Conservation (phyloP, 2,113 vertebrate genomes). For the Pimephales promelas region DNA sequence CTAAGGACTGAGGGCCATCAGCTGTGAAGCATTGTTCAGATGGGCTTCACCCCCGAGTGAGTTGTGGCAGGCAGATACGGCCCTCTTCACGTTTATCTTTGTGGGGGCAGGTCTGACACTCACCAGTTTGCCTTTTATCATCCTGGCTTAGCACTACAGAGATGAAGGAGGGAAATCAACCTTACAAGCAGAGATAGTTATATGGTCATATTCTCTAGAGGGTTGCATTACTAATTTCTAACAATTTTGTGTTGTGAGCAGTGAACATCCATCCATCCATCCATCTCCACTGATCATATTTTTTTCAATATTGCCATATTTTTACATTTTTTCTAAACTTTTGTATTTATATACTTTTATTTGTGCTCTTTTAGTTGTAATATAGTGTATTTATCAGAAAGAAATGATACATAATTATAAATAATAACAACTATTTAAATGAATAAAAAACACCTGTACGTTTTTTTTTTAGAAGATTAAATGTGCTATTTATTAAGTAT, state of each 20-base stretch:
- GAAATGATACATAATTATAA: too few relatives aligned
- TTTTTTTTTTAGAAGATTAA: too few relatives aligned
- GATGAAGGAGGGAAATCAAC: background rate
- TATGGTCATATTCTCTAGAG: background rate
- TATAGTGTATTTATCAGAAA: background rate
- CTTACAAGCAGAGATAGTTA: background rate
- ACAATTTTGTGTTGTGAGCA: background rate
- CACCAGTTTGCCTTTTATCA: slow-evolving; percentile 14
- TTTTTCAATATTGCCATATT: too few relatives aligned
- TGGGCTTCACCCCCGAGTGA: slow-evolving; percentile 13
- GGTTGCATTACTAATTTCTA: background rate
- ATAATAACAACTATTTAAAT: too few relatives aligned
- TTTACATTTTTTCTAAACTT: background rate
- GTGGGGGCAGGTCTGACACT: slow-evolving; percentile 13
- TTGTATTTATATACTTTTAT: background rate
- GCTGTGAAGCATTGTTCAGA: slow-evolving; percentile 41
- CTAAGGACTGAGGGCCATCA: slow-evolving; percentile 42
- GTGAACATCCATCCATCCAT: background rate
- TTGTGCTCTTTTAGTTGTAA: background rate
- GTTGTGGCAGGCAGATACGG: background rate
- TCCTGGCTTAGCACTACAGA: slow-evolving; percentile 1
- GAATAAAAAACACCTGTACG: too few relatives aligned
- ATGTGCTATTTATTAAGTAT: too few relatives aligned
- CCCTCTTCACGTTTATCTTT: slow-evolving; percentile 26
- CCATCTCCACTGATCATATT: too few relatives aligned